Percentiles rank a stretch among this genome's conserved stretches.
phyloP scores from a whole-genome alignment of 1,140 invertebrate genomes.

The Bombus confusus region DNA sequence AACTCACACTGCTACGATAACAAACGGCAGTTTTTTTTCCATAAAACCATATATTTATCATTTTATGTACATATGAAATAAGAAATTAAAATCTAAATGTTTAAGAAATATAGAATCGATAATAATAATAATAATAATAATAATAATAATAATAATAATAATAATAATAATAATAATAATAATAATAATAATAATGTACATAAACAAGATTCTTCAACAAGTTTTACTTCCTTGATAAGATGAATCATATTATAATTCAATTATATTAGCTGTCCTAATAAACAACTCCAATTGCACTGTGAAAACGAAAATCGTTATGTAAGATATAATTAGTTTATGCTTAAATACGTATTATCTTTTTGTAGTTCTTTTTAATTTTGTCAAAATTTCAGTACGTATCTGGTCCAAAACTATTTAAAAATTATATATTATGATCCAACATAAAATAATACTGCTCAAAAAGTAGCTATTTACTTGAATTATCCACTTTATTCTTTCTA shows the following conservation, averaged over 20 bases:
- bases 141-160: conserved; percentile 20
- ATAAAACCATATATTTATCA: conserved; percentile 56
- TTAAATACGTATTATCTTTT: conserved; percentile 22
- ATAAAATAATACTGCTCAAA: conserved; percentile 52
- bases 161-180: conserved; percentile 19
- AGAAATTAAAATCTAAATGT: conserved; percentile 45
- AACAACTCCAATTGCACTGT: conserved; percentile 43
- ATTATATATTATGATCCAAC: conserved; percentile 26
- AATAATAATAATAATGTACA: conserved; percentile 40
- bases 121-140: not conserved
- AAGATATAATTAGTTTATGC: conserved; percentile 31
- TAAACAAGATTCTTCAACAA: conserved; percentile 31
- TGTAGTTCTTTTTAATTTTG: conserved; percentile 6
- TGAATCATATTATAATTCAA: conserved; percentile 41
- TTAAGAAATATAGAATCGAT: conserved; percentile 18
- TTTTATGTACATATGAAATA: conserved; percentile 53
- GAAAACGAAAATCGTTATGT: conserved; percentile 33
- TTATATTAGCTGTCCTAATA: conserved; percentile 27
- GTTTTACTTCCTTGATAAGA: conserved; percentile 21
- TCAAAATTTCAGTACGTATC: conserved; percentile 17
- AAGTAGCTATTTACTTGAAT: conserved; percentile 38
- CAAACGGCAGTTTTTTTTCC: conserved; percentile 43
- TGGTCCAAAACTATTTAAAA: conserved; percentile 43
- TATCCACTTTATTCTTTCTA: conserved; percentile 8
- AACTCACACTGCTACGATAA: conserved; percentile 45